Base-by-base conservation (phyloP, 2,113 vertebrate genomes). In the Hippocampus comes region DNA sequence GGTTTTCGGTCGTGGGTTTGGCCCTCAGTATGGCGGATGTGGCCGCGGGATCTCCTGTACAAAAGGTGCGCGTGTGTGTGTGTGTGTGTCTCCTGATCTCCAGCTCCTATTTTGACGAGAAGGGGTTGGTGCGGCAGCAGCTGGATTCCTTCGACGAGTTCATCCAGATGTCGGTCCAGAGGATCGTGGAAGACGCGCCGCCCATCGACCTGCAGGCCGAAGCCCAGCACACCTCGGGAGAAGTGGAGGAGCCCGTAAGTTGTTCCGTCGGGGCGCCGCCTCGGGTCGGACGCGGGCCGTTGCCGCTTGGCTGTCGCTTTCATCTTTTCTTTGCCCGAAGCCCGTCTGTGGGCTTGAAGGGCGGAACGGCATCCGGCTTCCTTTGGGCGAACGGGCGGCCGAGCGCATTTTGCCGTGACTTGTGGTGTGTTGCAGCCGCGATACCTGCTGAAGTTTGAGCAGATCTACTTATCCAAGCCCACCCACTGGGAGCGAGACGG, bases 91-190 rank as follows among this genome's bases (percentile, higher is more conserved):
- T 1, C n/a, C 38, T 57, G 21, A 23, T 0, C 74, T 42, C 0
- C 75, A 99, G 97, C 83, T 99, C 97, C 27, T 99, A 99, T 78
- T 99, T 99, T 93, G 96, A 99, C 23, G 97, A 99, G 88, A 99
- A 99, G 76, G 97, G 97, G 48, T 90, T 99, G 89, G 97, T 99
- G 46, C 94, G 97, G 42, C 97, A 99, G 73, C 97, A 99, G 84
- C 68, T 99, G 91, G 97, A 99, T 88, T 99, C 97, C 1, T 99
- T 99, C 17, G 97, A 99, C 86, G 97, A 99, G 83, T 99, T 99
- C 84, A 99, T 99, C 88, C 97, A 99, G 91, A 99, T 99, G 97
- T 98, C 97, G 6, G 96, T 99, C 68, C 97, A 99, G 89, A 95
- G 97, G 89, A 99, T 99, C 55, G 97, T 99, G 74, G 97, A 99